These are phyloP conservation scores for Drosophila pegasa DNA, from an alignment of 2,888 invertebrate genomes.

Conservation along the genomic window DNA sequence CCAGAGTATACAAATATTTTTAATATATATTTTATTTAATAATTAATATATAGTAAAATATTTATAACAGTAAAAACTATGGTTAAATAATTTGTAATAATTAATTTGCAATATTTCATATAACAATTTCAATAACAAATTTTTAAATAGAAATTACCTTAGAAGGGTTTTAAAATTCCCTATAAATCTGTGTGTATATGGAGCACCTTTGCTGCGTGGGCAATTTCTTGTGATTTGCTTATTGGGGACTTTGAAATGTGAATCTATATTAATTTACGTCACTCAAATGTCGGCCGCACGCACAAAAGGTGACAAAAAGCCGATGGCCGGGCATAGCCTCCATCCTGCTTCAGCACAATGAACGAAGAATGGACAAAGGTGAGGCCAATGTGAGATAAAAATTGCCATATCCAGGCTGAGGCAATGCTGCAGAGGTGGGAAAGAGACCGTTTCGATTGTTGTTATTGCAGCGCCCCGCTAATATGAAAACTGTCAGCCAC, in stretches of 20 bases:
- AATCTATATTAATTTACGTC: conserved; percentile 73
- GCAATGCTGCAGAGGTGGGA: conserved; percentile 13
- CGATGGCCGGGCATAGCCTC: conserved; percentile 22
- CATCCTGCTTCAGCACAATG: conserved; percentile 9
- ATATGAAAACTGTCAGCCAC: conserved; percentile 77
- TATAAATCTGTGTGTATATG: background rate
- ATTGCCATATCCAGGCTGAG: conserved; percentile 9
- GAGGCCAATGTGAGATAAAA: conserved; percentile 48
- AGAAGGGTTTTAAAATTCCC: background rate
- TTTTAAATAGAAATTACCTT: background rate
- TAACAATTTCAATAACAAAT: background rate
- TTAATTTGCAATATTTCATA: too few species aligned
- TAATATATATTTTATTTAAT: too few species aligned
- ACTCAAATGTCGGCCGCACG: conserved; percentile 55
- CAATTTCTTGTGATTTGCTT: conserved; percentile 15
- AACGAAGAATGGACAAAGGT: conserved; percentile 48
- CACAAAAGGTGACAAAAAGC: conserved; percentile 69
- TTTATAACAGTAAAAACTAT: too few species aligned
- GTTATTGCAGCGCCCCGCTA: conserved; percentile 37
- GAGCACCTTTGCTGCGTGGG: conserved; percentile 22
- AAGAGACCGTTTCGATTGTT: conserved; percentile 54
- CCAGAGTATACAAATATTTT: too few species aligned
- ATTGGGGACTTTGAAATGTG: conserved; percentile 34
- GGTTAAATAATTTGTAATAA: too few species aligned
- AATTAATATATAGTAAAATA: too few species aligned